These are phyloP conservation scores for Miichthys miiuy DNA, from an alignment of 2,797 vertebrate species.

Conservation along the genomic window DNA sequence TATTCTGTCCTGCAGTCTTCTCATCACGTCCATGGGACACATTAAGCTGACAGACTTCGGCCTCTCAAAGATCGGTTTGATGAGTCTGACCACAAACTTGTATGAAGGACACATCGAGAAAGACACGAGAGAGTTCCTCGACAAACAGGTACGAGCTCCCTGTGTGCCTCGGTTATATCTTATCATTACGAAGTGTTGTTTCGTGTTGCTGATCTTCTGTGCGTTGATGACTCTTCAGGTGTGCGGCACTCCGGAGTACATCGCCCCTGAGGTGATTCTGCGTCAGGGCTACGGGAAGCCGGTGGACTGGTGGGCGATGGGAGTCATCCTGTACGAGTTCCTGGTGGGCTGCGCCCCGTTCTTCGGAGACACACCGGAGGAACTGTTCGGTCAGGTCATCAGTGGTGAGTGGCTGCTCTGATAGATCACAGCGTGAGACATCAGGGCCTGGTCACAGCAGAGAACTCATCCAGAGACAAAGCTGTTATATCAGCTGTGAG, in stretches of 20 bases:
- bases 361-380: conserved; percentile 97
- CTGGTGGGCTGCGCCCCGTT: conserved; percentile 96
- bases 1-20: conserved; percentile 83
- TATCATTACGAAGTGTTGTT: too few species aligned
- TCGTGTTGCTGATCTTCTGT: neutral
- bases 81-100: conserved; percentile 97
- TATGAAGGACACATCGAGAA: conserved; percentile 99
- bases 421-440: neutral
- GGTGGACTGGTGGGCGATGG: conserved; percentile 99
- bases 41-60: conserved; percentile 98
- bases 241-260: conserved; percentile 97
- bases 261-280: conserved; percentile 96
- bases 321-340: conserved; percentile 96
- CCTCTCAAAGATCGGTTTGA: conserved; percentile 96
- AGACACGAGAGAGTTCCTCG: conserved; percentile 95
- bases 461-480: too few species aligned
- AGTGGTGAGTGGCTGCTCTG: conserved; percentile 88
- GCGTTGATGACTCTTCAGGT: conserved; percentile 82
- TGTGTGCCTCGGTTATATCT: too few species aligned
- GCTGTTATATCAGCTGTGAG: too few species aligned
- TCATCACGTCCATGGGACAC: conserved; percentile 98
- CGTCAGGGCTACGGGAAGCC: conserved; percentile 98
- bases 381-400: conserved; percentile 98
- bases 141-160: conserved; percentile 89
- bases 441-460: too few species aligned